These are phyloP conservation scores for Phenganax marumi DNA, from an alignment of 92 coral and sea anemone genomes.

Conservation along the genomic window DNA sequence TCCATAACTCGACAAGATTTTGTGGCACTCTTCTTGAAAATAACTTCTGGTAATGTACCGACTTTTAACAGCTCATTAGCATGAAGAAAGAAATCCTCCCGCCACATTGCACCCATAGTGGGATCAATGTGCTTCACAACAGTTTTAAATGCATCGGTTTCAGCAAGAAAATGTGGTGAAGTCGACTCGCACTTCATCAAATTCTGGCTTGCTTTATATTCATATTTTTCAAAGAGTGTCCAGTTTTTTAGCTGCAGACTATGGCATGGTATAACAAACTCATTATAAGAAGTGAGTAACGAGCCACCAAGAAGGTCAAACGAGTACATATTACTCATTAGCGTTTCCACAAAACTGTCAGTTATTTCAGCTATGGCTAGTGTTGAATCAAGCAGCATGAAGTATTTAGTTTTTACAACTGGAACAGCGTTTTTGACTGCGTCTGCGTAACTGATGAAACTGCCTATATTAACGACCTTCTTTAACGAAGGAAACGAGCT, in stretches of 20 bases:
- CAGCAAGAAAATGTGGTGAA: constrained; percentile 13
- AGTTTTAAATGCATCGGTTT: background rate
- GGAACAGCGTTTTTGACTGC: constrained; percentile 20
- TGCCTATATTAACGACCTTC: constrained; percentile 8
- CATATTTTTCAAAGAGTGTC: constrained; percentile 38
- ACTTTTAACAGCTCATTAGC: background rate
- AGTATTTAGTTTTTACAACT: constrained; percentile 10
- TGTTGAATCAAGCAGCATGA: constrained; percentile 25
- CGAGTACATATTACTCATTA: constrained; percentile 3
- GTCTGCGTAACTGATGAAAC: constrained; percentile 5
- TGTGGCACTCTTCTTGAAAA: constrained; percentile 12
- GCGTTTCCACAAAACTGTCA: constrained; percentile 2
- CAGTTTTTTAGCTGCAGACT: constrained; percentile 23
- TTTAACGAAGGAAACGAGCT: constrained; percentile 2
- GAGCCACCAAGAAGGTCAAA: constrained; percentile 35
- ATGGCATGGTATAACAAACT: constrained; percentile 23
- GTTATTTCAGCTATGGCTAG: constrained; percentile 12
- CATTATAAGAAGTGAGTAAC: constrained; percentile 5
- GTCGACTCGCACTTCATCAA: constrained; percentile 22
- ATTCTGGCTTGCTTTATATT: constrained; percentile 10
- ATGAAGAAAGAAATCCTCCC: constrained; percentile 26
- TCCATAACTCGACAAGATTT: background rate
- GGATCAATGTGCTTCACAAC: constrained; percentile 11
- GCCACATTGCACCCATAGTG: constrained; percentile 19
- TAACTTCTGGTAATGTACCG: constrained; percentile 21